These are phyloP conservation scores for Daubentonia madagascariensis DNA, from an alignment of 2,113 vertebrate species.

Conservation along the genomic window DNA sequence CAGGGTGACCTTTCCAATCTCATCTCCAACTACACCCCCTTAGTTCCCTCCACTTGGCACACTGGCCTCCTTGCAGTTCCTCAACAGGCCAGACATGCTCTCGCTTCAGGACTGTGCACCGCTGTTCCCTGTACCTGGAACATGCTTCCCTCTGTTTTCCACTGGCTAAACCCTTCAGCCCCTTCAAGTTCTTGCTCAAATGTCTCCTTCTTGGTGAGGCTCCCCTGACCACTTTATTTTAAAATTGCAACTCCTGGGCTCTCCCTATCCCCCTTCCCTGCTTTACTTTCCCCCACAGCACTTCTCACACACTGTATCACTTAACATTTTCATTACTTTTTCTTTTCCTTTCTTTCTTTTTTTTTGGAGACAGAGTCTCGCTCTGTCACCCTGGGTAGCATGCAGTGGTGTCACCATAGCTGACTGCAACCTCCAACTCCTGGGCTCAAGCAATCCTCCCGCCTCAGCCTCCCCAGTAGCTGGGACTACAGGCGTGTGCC, in stretches of 20 bases:
- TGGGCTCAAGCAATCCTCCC: neutral
- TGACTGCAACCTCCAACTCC: too few relatives aligned
- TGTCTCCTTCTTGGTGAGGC: neutral
- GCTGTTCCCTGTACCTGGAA: neutral
- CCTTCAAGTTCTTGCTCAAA: neutral
- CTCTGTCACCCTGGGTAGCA: neutral
- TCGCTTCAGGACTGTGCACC: neutral
- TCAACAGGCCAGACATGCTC: neutral
- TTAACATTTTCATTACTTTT: neutral
- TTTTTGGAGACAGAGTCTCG: neutral
- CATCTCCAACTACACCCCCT: neutral
- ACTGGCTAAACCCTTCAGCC: neutral
- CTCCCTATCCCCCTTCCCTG: neutral
- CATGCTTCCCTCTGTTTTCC: neutral
- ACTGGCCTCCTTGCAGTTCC: neutral
- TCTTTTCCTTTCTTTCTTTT: neutral
- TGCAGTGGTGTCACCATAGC: too few relatives aligned
- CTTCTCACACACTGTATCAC: neutral
- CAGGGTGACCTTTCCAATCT: neutral
- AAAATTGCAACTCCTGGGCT: neutral
- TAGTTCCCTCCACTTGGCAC: accelerated
- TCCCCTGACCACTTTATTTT: neutral
- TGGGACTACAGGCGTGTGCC: neutral
- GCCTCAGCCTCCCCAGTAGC: neutral
- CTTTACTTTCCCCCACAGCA: neutral